Base-by-base conservation (phyloP, 2,113 vertebrate species). In the Heptranchias perlo region DNA sequence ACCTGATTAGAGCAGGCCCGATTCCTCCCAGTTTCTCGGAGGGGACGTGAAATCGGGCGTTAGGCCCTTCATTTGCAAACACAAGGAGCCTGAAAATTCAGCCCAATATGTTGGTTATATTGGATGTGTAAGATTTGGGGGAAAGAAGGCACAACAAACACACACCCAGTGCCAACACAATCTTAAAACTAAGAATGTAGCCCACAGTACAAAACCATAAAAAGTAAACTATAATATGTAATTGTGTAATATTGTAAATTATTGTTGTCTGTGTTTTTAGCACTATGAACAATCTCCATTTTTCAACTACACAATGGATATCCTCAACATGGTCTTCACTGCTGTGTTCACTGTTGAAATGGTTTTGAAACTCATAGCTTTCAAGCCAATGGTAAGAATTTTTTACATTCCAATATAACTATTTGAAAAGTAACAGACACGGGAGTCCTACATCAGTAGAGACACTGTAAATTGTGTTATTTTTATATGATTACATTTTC, bases 311-410 rank as follows among this genome's bases (percentile, higher is more conserved):
- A 99, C 98, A 1, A 99, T 99, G 99, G 99, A 99, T 97, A 99
- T 99, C 96, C 97, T 99, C 97, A 99, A 99, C 96, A 99, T 99
- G 99, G 98, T 99, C 98, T 99, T 99, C 98, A 99, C 99, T 0
- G 97, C 98, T 96, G 99, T 99, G 67, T 99, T 99, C 97, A 99
- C 99, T 92, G 99, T 99, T 93, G 99, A 99, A 97, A 99, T 99
- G 99, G 98, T 99, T 97, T 97, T 99, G 97, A 99, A 99, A 97
- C 98, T 99, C 97, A 99, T 99, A 96, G 99, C 99, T 96, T 99
- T 99, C 97, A 99, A 99, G 97, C 99, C 99, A 96, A 99, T 99
- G 99, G 99, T 99, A 98, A 98, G 98, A 96, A 4, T 94, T 96
- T 96, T 96, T 58, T 52, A 47, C 69, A 49, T 39, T 67, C n/a